Percentiles rank a stretch among this genome's conserved stretches.
phyloP scores from a whole-genome alignment of 64 coral and sea anemone genomes.

The Montipora capricornis region DNA sequence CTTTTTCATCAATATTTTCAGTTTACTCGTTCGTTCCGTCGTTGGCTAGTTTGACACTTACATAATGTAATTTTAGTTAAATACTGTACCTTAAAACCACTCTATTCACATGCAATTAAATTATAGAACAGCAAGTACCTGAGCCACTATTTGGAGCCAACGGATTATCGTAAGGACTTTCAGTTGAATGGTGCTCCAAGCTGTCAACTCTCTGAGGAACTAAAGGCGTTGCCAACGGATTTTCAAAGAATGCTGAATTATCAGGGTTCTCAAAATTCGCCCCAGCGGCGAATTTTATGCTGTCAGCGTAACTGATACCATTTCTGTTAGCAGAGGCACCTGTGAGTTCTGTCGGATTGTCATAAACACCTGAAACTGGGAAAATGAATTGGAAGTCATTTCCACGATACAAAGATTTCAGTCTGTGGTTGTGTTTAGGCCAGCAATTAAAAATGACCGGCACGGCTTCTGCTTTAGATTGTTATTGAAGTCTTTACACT shows the following conservation, averaged over 20 bases:
- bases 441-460: no score
- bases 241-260: slow-evolving; percentile 31
- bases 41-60: no score
- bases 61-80: no score
- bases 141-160: neutral
- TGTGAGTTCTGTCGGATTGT: neutral
- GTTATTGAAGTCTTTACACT: no score
- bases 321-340: slow-evolving; percentile 9
- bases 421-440: neutral
- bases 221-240: slow-evolving; percentile 37
- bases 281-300: slow-evolving; percentile 60
- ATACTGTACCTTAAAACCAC: neutral
- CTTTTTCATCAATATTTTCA: no score
- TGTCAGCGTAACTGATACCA: neutral
- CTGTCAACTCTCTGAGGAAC: slow-evolving; percentile 52
- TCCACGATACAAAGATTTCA: neutral
- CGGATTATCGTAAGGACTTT: slow-evolving; percentile 13
- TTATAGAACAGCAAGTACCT: neutral
- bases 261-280: slow-evolving; percentile 40
- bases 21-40: no score
- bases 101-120: neutral
- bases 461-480: no score
- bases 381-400: neutral
- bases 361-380: slow-evolving; percentile 17
- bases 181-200: slow-evolving; percentile 13